Evolutionary conservation across 2,113 vertebrate genomes (phyloP).

Genomic region (Nyctibius bracteatus): DNA sequence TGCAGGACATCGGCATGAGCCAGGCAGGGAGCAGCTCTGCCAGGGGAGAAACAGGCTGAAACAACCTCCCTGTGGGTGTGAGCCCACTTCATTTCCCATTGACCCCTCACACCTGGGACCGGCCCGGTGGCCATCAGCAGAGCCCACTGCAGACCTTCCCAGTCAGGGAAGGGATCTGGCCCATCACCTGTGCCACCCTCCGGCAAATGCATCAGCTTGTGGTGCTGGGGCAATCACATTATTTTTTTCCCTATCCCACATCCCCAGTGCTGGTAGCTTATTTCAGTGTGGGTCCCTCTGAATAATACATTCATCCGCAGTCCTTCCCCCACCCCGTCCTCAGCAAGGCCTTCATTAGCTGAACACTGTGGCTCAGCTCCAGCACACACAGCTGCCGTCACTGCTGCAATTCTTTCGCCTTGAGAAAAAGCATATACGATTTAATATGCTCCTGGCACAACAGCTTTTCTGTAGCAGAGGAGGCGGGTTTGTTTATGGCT

Average conservation of each 20-base stretch:
- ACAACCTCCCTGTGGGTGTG: neutral
- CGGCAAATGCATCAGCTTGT: neutral
- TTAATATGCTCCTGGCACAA: constrained; percentile 66
- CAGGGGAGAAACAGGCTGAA: fast-evolving
- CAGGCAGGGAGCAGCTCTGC: neutral
- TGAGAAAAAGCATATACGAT: constrained; percentile 69
- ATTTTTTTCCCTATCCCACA: neutral
- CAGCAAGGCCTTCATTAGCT: constrained; percentile 21
- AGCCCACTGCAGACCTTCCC: neutral
- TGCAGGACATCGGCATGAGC: fast-evolving
- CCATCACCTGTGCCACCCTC: neutral
- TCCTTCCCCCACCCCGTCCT: constrained; percentile 50
- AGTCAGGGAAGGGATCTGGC: neutral
- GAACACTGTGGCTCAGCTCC: constrained; percentile 38
- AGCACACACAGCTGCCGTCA: constrained; percentile 64
- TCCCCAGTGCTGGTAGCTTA: neutral
- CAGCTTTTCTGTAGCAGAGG: constrained; percentile 48
- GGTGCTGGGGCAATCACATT: fast-evolving
- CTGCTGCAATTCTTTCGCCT: constrained; percentile 64
- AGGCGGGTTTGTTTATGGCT: constrained; percentile 61
- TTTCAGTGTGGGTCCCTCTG: constrained; percentile 35
- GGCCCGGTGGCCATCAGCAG: neutral
- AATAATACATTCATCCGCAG: constrained; percentile 53
- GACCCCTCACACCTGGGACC: neutral
- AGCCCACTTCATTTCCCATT: neutral